Base-by-base conservation (phyloP, 1,140 invertebrate genomes). In the Dreissena polymorpha region DNA sequence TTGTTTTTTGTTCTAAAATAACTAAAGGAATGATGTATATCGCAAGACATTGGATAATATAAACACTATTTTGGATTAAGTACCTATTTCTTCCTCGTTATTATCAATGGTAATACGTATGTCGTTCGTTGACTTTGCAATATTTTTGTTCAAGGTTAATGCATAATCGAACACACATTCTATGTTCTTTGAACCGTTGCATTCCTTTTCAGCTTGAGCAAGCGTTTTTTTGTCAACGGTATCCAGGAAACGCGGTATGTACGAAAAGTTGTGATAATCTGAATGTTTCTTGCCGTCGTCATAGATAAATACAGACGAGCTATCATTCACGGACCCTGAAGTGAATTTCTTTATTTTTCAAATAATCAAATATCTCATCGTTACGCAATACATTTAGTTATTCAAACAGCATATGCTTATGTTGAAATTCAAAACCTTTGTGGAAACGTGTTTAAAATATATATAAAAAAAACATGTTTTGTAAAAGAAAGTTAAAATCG, bases 211-310 rank as follows among this genome's bases (percentile, higher is more conserved):
- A n/a, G 57, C 57, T 23, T 63, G 2, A 5, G 18, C 57, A n/a
- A 63, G 18, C 23, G 18, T 63, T 18, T 5, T 10, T 2, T 18
- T 6, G 18, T 18, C 18, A 12, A 63, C 57, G 18, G 18, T 23
- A 63, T 63, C 57, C 23, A 63, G 23, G 23, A 63, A 63, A n/a
- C 57, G 18, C 57, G 57, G 57, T 63, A 63, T 63, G 57, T 63
- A 63, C 2, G 57, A n/a, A n/a, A 10, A 2, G 23, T 63, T 63
- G 57, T 63, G 57, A 63, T 63, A 63, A 63, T 63, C 57, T 2
- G 57, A 63, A 63, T 63, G 57, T 2, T 12, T 63, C 23, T 63
- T 63, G 12, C 57, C 57, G 18, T 63, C 57, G 18, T 18, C 18
- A 63, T 63, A 63, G 18, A 63, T 23, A 63, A 63, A 63, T 63